These are phyloP conservation scores for Pterocles orientalis DNA, from an alignment of 2,113 vertebrate genomes.

Conservation along the genomic window DNA sequence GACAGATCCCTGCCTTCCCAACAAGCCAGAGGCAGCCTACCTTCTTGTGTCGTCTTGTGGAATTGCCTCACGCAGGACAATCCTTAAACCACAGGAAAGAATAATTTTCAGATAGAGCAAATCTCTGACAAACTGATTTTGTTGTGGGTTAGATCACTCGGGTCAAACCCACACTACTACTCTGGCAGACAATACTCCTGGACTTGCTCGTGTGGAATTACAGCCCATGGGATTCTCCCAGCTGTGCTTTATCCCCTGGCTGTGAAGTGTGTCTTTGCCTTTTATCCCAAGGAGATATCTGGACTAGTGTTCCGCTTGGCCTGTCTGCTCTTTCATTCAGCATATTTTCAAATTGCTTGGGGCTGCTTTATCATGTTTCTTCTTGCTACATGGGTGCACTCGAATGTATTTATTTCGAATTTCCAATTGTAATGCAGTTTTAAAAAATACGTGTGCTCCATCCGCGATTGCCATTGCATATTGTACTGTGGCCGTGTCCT, in stretches of 20 bases:
- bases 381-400: neutral
- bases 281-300: neutral
- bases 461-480: fast-evolving
- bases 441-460: neutral
- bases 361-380: neutral
- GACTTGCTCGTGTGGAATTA: neutral
- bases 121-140: neutral
- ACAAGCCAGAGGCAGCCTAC: neutral
- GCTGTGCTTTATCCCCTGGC: neutral
- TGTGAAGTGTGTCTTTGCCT: neutral
- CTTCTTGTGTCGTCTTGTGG: neutral
- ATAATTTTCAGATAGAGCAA: neutral
- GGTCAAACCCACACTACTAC: neutral
- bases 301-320: neutral
- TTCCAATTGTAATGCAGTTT: neutral
- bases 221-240: neutral
- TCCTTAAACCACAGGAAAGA: neutral
- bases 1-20: neutral
- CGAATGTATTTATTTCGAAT: neutral
- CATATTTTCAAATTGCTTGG: neutral
- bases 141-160: neutral
- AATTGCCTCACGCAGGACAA: neutral
- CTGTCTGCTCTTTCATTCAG: neutral
- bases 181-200: neutral
- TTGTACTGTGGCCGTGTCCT: neutral